Conservation (phyloP, 2,797 vertebrate genomes). For the Toxotes lorentzi region DNA sequence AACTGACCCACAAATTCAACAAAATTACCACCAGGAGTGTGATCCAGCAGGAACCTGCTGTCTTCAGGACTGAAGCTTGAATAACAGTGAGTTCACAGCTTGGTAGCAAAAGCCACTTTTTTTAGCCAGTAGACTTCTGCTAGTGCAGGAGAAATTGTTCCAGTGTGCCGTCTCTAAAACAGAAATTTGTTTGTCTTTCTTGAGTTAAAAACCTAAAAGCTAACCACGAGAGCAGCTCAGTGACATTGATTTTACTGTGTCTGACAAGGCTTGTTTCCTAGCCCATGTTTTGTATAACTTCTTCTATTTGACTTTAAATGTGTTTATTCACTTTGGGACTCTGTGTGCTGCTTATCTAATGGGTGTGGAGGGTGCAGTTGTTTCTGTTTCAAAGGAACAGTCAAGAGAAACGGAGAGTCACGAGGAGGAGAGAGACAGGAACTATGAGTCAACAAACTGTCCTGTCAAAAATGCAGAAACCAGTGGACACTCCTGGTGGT, state of each 20-base stretch:
- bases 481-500: slow-evolving; percentile 6
- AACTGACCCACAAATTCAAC: not conserved
- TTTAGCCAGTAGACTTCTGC: too few species aligned
- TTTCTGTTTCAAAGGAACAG: not conserved
- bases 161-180: too few species aligned
- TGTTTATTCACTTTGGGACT: not conserved
- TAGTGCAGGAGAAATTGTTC: too few species aligned
- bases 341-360: not conserved
- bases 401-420: not conserved
- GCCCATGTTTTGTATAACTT: not conserved
- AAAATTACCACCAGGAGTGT: not conserved
- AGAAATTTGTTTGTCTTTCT: too few species aligned
- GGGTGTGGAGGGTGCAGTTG: not conserved
- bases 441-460: slow-evolving; percentile 21
- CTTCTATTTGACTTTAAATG: too few species aligned
- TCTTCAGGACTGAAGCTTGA: too few species aligned
- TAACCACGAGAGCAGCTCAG: not conserved
- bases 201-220: too few species aligned
- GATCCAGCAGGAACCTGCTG: too few species aligned
- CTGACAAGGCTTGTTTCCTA: too few species aligned
- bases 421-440: not conserved
- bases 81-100: too few species aligned
- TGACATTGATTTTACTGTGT: not conserved
- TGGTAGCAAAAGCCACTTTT: too few species aligned
- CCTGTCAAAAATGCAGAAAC: slow-evolving; percentile 17